Percentiles rank a stretch among this genome's conserved stretches.
phyloP scores from a whole-genome alignment of 2,113 vertebrate genomes.

The Tenrec ecaudatus region DNA sequence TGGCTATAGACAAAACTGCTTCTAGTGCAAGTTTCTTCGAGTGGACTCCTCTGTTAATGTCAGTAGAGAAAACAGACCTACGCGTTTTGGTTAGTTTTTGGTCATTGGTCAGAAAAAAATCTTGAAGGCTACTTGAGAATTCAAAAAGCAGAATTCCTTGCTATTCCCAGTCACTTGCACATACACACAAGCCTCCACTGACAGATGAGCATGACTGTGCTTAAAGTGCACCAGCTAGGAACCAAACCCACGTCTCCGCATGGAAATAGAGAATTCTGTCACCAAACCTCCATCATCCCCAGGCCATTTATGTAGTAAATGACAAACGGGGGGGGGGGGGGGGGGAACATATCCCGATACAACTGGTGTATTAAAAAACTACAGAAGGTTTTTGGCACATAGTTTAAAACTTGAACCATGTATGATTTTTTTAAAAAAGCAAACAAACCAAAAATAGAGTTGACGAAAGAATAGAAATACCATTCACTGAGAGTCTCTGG shows the following conservation, averaged over 20 bases:
- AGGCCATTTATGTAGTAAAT: not conserved
- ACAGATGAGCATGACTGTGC: not conserved
- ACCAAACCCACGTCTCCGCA: not conserved
- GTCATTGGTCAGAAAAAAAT: not conserved
- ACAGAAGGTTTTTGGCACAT: not conserved
- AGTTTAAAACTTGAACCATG: not conserved
- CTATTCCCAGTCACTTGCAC: not conserved
- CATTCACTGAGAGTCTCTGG: constrained; percentile 15
- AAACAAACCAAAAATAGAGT: not conserved
- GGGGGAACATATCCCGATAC: not conserved
- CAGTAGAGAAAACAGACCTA: not conserved
- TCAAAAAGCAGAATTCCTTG: not conserved
- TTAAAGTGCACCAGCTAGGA: not conserved
- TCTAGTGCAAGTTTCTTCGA: not conserved
- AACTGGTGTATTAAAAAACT: not conserved
- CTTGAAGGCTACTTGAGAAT: not conserved
- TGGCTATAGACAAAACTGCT: not conserved
- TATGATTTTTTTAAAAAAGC: not conserved
- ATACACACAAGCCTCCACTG: not conserved
- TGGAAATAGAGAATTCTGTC: not conserved
- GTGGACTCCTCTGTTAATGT: not conserved
- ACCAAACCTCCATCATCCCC: not conserved
- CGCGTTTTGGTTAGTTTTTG: not conserved
- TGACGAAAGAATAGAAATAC: not conserved
- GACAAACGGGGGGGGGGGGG: too few relatives aligned